phyloP scores from a whole-genome alignment of 2,888 invertebrate genomes.

The Taphrorychus bicolor region DNA sequence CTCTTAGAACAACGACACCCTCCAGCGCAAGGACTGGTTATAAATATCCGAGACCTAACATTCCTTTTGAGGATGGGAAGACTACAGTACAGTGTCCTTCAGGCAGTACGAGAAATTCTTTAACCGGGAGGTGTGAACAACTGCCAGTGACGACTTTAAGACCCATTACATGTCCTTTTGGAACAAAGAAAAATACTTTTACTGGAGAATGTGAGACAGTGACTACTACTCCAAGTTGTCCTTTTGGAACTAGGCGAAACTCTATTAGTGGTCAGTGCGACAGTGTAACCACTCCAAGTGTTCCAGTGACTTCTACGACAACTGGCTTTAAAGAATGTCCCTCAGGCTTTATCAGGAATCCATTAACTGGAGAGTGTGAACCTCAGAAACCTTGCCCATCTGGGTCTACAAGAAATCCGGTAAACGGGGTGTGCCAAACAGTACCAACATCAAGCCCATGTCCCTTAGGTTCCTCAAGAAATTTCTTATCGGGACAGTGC shows the following conservation, averaged over 20 bases:
- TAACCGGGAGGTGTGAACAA: constrained; percentile 16
- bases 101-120: neutral
- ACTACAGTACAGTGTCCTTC: neutral
- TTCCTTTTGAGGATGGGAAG: constrained; percentile 24
- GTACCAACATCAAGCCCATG: constrained; percentile 9
- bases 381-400: constrained; percentile 1
- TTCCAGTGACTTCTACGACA: neutral
- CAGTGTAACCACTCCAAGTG: neutral
- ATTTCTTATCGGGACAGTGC: constrained; percentile 13
- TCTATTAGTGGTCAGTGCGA: constrained; percentile 21
- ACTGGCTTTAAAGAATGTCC: too few relatives aligned
- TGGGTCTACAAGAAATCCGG: constrained; percentile 19
- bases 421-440: constrained; percentile 27
- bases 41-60: constrained; percentile 31
- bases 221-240: neutral
- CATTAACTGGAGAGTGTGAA: neutral
- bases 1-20: neutral
- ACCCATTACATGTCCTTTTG: neutral
- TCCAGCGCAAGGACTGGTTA: constrained; percentile 23
- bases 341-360: neutral
- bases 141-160: neutral
- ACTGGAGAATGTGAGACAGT: constrained; percentile 13
- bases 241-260: constrained; percentile 6
- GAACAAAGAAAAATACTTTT: constrained; percentile 3
- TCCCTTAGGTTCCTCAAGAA: constrained; percentile 8